Conservation (phyloP, 2,888 invertebrate species). For the Pseudococcus jackbeardsleyi region DNA sequence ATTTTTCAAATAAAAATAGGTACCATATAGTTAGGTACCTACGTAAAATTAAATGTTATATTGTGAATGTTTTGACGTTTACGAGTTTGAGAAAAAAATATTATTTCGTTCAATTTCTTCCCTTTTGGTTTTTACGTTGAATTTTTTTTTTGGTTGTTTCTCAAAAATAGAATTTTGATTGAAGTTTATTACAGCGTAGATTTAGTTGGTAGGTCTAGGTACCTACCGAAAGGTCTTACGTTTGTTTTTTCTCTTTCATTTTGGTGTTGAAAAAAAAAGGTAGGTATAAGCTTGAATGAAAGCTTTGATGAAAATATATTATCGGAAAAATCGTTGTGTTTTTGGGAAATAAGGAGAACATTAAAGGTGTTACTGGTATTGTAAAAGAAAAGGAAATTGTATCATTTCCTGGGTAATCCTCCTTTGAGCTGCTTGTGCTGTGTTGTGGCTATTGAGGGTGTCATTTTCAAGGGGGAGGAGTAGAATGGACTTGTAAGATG, state of each 20-base stretch:
- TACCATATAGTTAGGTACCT: not conserved
- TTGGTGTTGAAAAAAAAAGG: not conserved
- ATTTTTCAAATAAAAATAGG: not conserved
- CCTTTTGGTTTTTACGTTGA: not conserved
- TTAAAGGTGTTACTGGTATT: too few species aligned
- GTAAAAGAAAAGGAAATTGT: too few species aligned
- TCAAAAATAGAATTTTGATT: conserved; percentile 2
- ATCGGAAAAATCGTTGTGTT: not conserved
- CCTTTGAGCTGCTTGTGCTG: too few species aligned
- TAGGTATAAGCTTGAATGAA: not conserved
- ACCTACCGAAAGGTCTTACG: not conserved
- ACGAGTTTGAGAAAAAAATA: not conserved
- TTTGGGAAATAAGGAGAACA: not conserved
- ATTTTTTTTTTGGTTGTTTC: not conserved
- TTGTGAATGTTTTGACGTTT: not conserved
- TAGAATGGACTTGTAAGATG: too few species aligned
- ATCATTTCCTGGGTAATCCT: too few species aligned
- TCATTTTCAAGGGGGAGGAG: too few species aligned
- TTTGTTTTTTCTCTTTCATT: not conserved
- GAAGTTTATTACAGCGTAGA: not conserved
- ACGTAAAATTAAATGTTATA: not conserved
- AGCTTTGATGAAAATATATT: not conserved
- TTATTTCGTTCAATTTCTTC: not conserved
- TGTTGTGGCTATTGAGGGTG: too few species aligned
- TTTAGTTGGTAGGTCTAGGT: not conserved